Percentiles rank a stretch among this genome's conserved stretches.
Conservation (phyloP, 2,888 invertebrate species). For the Oscheius myriophilus region DNA sequence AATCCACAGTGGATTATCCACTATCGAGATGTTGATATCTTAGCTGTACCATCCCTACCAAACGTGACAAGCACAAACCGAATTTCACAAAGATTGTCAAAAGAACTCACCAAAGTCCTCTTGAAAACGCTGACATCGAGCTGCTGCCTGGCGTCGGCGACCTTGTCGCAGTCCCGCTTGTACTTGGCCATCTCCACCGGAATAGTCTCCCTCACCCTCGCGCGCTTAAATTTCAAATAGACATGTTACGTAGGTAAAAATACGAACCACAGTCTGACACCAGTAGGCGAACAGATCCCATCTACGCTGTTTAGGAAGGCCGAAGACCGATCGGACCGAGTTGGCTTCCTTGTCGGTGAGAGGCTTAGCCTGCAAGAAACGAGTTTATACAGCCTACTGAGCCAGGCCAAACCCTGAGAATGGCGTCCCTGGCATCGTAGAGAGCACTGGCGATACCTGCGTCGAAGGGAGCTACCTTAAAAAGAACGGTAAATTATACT, state of each 20-base stretch:
- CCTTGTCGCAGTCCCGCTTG: constrained; percentile 12
- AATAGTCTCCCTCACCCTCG: constrained; percentile 25
- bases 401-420: constrained; percentile 21
- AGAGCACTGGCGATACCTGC: constrained; percentile 28
- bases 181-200: constrained; percentile 17
- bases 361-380: constrained; percentile 28
- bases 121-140: constrained; percentile 33
- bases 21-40: no score
- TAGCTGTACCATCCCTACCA: no score
- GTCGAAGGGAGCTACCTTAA: constrained; percentile 29
- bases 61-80: no score
- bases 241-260: neutral
- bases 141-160: neutral
- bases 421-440: constrained; percentile 27
- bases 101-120: constrained; percentile 28
- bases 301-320: constrained; percentile 43
- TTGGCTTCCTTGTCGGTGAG: constrained; percentile 42
- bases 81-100: neutral
- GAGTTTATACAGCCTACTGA: neutral
- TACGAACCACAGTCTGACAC: constrained; percentile 33
- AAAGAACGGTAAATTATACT: neutral
- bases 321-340: constrained; percentile 37
- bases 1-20: no score
- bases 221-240: constrained; percentile 32
- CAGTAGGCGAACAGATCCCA: constrained; percentile 58